These are phyloP conservation scores for Cremastinae sp. DNA, from an alignment of 2,888 invertebrate species.

Conservation along the genomic window DNA sequence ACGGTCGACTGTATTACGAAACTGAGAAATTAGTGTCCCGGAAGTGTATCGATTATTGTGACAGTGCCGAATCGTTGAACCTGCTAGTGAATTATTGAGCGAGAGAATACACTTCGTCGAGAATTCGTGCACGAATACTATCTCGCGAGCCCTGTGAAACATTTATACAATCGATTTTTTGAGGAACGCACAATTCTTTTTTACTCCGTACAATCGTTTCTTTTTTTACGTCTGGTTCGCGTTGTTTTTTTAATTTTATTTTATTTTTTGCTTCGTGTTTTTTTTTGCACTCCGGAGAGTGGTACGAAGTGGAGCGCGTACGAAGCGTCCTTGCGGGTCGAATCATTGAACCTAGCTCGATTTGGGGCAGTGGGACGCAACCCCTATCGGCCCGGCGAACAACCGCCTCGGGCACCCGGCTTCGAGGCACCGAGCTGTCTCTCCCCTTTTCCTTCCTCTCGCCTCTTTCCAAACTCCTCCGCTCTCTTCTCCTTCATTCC, in stretches of 20 bases:
- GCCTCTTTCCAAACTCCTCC: conserved; percentile 26
- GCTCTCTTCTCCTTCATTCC: conserved; percentile 1
- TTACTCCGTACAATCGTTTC: too few species aligned
- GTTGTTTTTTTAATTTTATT: neutral
- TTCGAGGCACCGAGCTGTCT: conserved; percentile 37
- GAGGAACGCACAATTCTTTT: too few species aligned
- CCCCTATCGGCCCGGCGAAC: conserved; percentile 63
- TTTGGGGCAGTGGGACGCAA: conserved; percentile 67
- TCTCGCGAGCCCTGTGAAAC: too few species aligned
- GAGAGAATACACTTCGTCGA: too few species aligned
- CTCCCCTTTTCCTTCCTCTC: conserved; percentile 22
- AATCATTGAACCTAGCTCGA: conserved; percentile 66
- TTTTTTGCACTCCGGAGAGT: neutral
- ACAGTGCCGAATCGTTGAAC: too few species aligned
- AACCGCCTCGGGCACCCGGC: conserved; percentile 56
- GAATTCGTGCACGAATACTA: too few species aligned
- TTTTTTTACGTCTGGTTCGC: too few species aligned
- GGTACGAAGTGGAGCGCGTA: neutral
- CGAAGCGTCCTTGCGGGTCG: conserved; percentile 63
- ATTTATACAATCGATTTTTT: too few species aligned
- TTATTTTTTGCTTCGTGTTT: neutral
- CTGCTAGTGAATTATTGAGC: too few species aligned
- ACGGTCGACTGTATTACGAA: too few species aligned
- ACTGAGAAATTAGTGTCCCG: too few species aligned
- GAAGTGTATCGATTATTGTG: too few species aligned